Conservation (phyloP, 2,888 invertebrate genomes). For the Lordiphosa andalusiaca region DNA sequence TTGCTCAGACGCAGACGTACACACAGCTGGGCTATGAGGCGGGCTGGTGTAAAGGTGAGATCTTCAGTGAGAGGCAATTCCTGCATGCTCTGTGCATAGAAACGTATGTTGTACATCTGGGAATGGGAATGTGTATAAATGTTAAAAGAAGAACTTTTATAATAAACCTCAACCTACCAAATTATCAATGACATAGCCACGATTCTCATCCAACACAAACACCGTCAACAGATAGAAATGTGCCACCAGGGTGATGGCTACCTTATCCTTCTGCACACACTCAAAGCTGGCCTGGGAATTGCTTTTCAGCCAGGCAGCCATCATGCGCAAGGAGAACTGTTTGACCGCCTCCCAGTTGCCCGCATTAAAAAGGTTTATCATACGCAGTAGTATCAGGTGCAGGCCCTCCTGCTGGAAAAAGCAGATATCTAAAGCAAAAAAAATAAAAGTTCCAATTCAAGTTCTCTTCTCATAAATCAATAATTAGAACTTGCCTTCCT, state of each 20-base stretch:
- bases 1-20: constrained; percentile 62
- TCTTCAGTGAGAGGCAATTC: constrained; percentile 26
- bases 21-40: constrained; percentile 72
- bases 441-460: too few relatives aligned
- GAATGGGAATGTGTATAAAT: too few relatives aligned
- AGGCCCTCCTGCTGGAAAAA: constrained; percentile 69
- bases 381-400: constrained; percentile 66
- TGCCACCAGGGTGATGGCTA: constrained; percentile 57
- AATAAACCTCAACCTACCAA: constrained; percentile 45
- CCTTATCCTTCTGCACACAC: constrained; percentile 32
- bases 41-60: constrained; percentile 63
- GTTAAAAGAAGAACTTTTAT: too few relatives aligned
- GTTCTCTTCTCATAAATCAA: background rate
- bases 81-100: constrained; percentile 69
- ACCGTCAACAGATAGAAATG: constrained; percentile 72
- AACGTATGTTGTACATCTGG: constrained; percentile 77
- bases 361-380: constrained; percentile 75
- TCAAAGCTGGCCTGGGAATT: constrained; percentile 25
- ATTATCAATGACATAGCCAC: constrained; percentile 74
- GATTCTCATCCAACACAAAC: constrained; percentile 70
- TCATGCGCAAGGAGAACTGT: constrained; percentile 69
- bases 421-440: constrained; percentile 48
- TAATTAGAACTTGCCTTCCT: constrained; percentile 36
- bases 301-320: constrained; percentile 68
- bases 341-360: constrained; percentile 75